phyloP scores from a whole-genome alignment of 2,797 vertebrate species.

The Diplodus puntazzo region DNA sequence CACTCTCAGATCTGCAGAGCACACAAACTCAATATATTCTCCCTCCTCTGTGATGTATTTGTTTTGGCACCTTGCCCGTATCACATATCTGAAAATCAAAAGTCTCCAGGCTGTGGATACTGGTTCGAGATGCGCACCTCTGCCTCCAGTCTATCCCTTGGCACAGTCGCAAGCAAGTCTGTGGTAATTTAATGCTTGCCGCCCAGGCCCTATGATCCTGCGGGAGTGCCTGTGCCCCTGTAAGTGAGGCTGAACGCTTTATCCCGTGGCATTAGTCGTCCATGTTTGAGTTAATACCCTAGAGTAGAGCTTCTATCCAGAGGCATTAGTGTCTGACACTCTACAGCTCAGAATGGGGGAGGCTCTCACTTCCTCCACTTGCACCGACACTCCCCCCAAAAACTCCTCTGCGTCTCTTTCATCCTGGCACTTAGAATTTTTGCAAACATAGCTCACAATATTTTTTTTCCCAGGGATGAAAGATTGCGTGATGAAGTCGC shows the following conservation, averaged over 20 bases:
- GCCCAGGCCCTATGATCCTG: conserved; percentile 75
- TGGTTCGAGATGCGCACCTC: conserved; percentile 44
- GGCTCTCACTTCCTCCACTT: conserved; percentile 52
- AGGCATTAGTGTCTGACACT: conserved; percentile 82
- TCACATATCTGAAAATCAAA: conserved; percentile 54
- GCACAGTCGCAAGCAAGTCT: conserved; percentile 63
- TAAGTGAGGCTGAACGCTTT: conserved; percentile 82
- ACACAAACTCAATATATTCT: conserved; percentile 24
- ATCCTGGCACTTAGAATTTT: conserved; percentile 49
- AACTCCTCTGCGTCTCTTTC: conserved; percentile 48
- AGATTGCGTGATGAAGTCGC: conserved; percentile 32
- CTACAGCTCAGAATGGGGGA: conserved; percentile 63
- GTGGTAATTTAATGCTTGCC: conserved; percentile 78
- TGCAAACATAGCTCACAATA: conserved; percentile 49
- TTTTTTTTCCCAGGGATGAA: conserved; percentile 56
- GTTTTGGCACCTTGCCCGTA: conserved; percentile 45
- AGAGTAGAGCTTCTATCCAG: conserved; percentile 78
- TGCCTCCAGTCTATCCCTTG: conserved; percentile 66
- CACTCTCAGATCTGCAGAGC: conserved; percentile 12
- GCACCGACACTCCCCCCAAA: conserved; percentile 19
- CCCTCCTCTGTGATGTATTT: conserved; percentile 45
- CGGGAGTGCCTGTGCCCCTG: conserved; percentile 77
- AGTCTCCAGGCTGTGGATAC: conserved; percentile 44
- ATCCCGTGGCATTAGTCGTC: conserved; percentile 82
- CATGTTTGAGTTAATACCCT: conserved; percentile 85